Base-by-base conservation (phyloP, 1,140 invertebrate species). In the Helicoverpa armigera region DNA sequence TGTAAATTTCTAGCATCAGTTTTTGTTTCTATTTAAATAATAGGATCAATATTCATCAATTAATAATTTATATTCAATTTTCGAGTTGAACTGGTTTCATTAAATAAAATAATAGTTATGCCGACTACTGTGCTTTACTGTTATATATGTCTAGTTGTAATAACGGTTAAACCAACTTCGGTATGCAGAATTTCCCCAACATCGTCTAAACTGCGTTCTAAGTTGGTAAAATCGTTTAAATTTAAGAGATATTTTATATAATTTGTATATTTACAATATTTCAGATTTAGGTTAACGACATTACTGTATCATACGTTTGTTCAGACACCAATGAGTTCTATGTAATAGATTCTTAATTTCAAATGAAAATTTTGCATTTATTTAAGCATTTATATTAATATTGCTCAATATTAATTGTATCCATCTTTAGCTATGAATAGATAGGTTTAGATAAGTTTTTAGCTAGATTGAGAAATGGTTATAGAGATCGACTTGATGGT, bases 241-340 rank as follows among this genome's bases (percentile, higher is more conserved):
- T 10, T 67, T 51, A 51, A 50, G 43, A 51, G 5, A 58, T 31
- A 53, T 70, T 53, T 53, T 53, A 72, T 72, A 54, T 69, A n/a
- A 70, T 79, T 43, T 79, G 76, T 79, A 70, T 60, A 79, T 69
- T 58, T 60, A 79, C 2, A 58, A 58, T 70, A 70, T 48, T 50
- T 56, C 51, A 31, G 23, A 56, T 78, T 58, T 69, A 70, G 65
- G 16, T 58, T 79, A 60, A 65, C 50, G 35, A 69, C 58, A 73
- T 63, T 73, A 76, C 83, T 91, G 87, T 88, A 88, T 86, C 75
- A 88, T 89, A 91, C 76, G 73, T 76, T 85, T 84, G 73, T 86
- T 81, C 87, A 89, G 83, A 91, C 90, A 92, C 86, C 90, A 92
- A 92, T 93, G 90, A 92, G 89, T 88, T 86, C 84, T 89, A 86